Conservation (phyloP, 2,888 invertebrate genomes). For the Chrysina gloriosa region DNA sequence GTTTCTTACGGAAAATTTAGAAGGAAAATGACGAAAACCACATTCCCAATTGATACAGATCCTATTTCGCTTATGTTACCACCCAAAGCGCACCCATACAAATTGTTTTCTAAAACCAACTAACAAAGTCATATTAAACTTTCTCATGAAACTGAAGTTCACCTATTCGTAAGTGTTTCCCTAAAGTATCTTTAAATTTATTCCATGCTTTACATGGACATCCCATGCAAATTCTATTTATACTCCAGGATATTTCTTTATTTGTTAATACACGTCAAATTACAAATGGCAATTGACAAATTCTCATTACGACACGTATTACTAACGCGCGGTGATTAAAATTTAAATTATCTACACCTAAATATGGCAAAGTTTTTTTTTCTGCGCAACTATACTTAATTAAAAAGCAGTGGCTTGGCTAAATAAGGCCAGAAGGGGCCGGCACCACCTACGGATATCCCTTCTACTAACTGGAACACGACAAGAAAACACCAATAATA, state of each 20-base stretch:
- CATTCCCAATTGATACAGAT: too few species aligned
- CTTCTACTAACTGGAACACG: constrained; percentile 45
- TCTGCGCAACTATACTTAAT: constrained; percentile 25
- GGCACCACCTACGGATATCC: constrained; percentile 54
- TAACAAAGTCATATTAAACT: too few species aligned
- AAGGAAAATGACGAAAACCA: too few species aligned
- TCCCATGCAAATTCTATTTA: too few species aligned
- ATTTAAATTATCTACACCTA: constrained; percentile 24
- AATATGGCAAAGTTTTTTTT: constrained; percentile 33
- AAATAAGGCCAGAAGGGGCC: constrained; percentile 52
- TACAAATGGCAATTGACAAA: background rate
- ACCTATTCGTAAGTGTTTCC: too few species aligned
- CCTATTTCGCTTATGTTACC: too few species aligned
- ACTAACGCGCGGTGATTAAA: constrained; percentile 26
- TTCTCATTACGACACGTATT: constrained; percentile 8
- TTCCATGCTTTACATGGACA: too few species aligned
- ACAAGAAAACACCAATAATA: constrained; percentile 47
- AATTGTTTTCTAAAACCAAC: too few species aligned
- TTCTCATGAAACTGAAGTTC: too few species aligned
- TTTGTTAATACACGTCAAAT: background rate
- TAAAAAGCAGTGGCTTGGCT: constrained; percentile 32
- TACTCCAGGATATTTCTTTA: background rate
- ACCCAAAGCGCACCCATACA: too few species aligned
- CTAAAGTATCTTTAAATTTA: too few species aligned
- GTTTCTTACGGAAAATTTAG: too few species aligned